These are phyloP conservation scores for Enteromius radiatus DNA, from an alignment of 2,797 vertebrate genomes.

Conservation along the genomic window DNA sequence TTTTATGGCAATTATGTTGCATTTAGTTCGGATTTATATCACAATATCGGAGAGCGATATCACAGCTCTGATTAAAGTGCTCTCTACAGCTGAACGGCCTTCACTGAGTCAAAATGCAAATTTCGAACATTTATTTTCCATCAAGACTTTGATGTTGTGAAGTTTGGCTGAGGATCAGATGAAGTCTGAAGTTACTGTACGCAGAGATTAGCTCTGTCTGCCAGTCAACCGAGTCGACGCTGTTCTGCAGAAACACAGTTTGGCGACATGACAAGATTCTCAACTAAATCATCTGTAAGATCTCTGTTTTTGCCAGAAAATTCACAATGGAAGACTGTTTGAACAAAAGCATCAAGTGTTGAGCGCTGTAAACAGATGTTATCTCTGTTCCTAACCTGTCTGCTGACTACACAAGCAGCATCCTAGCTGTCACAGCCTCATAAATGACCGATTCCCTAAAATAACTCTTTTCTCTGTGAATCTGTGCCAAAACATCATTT, in stretches of 20 bases:
- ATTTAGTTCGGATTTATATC: constrained; percentile 22
- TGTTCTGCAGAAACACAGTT: neutral
- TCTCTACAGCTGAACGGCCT: neutral
- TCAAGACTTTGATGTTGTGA: constrained; percentile 22
- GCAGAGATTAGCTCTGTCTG: neutral
- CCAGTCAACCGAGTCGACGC: constrained; percentile 3
- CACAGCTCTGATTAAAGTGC: constrained; percentile 21
- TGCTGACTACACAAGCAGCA: constrained; percentile 34
- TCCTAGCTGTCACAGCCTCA: constrained; percentile 5
- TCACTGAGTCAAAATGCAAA: constrained; percentile 14
- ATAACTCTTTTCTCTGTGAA: neutral
- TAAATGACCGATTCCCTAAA: neutral
- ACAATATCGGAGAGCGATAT: neutral
- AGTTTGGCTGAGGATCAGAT: constrained; percentile 31
- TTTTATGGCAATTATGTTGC: constrained; percentile 24
- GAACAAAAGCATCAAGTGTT: constrained; percentile 21
- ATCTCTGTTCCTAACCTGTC: constrained; percentile 9
- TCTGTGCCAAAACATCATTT: neutral
- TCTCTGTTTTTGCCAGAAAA: constrained; percentile 10
- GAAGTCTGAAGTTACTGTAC: constrained; percentile 17
- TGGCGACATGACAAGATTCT: constrained; percentile 17
- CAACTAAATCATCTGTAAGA: constrained; percentile 22
- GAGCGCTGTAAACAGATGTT: constrained; percentile 32
- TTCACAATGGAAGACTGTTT: neutral
- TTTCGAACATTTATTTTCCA: constrained; percentile 4